Conservation (phyloP, 1,140 invertebrate genomes). For the Achroia grisella region DNA sequence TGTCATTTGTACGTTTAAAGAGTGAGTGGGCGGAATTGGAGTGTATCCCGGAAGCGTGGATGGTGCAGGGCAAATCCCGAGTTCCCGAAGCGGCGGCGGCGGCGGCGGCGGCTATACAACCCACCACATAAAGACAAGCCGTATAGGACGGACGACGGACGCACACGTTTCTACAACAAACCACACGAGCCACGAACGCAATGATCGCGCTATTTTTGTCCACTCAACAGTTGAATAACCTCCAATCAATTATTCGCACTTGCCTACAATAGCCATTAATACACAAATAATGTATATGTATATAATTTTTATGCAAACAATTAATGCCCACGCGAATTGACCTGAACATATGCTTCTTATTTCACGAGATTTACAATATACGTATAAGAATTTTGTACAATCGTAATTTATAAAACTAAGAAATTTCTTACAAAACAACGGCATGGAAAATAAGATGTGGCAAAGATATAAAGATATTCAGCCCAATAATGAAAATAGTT, state of each 20-base stretch:
- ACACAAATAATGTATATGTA: constrained; percentile 18
- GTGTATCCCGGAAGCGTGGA: constrained; percentile 24
- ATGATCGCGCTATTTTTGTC: constrained; percentile 63
- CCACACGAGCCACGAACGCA: constrained; percentile 33
- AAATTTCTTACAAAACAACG: too few relatives aligned
- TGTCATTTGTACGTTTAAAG: not conserved
- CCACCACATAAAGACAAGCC: too few relatives aligned
- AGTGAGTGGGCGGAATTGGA: constrained; percentile 17
- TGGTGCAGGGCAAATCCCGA: constrained; percentile 17
- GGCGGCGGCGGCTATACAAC: too few relatives aligned
- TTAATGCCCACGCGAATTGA: constrained; percentile 2
- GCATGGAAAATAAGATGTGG: too few relatives aligned
- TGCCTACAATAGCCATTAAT: constrained; percentile 42
- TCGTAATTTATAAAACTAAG: too few relatives aligned
- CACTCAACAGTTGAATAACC: constrained; percentile 68
- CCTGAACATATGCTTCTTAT: not conserved
- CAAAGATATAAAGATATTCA: too few relatives aligned
- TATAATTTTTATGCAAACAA: not conserved
- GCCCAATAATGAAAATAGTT: too few relatives aligned
- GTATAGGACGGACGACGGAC: constrained; percentile 6
- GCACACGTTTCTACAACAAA: too few relatives aligned
- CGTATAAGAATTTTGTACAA: too few relatives aligned
- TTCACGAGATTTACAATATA: not conserved
- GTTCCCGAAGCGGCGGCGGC: not conserved
- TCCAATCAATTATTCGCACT: constrained; percentile 71